Evolutionary conservation across 2,113 vertebrate species (phyloP).

Genomic region (Cyanocitta stelleri): DNA sequence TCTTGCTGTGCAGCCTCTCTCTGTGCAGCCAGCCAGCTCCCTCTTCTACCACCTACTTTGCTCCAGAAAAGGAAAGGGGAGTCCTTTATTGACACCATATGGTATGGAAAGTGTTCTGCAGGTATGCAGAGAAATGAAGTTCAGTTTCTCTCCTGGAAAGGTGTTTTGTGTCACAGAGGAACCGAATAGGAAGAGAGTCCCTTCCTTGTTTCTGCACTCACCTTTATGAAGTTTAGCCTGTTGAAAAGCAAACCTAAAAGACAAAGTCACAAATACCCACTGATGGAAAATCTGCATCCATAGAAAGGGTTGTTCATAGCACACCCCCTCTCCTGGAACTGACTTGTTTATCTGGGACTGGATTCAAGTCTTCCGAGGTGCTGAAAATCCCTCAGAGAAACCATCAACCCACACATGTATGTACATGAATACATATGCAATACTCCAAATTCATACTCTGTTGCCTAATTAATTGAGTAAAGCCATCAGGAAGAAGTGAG

Average conservation of each 20-base stretch:
- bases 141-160: neutral
- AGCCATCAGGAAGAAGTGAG: neutral
- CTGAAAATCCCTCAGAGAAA: neutral
- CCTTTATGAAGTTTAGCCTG: neutral
- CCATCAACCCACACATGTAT: neutral
- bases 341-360: neutral
- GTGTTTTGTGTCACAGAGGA: neutral
- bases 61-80: neutral
- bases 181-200: neutral
- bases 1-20: neutral
- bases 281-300: neutral
- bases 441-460: neutral
- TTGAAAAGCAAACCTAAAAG: neutral
- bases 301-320: neutral
- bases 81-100: fast-evolving
- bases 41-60: neutral
- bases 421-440: neutral
- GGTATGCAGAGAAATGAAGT: neutral
- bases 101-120: neutral
- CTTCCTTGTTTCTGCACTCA: neutral
- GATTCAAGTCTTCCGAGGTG: neutral
- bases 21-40: neutral
- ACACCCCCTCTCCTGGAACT: neutral
- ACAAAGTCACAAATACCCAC: neutral
- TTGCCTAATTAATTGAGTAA: neutral